Base-by-base conservation (phyloP, 2,797 vertebrate genomes). In the Oreochromis mossambicus region DNA sequence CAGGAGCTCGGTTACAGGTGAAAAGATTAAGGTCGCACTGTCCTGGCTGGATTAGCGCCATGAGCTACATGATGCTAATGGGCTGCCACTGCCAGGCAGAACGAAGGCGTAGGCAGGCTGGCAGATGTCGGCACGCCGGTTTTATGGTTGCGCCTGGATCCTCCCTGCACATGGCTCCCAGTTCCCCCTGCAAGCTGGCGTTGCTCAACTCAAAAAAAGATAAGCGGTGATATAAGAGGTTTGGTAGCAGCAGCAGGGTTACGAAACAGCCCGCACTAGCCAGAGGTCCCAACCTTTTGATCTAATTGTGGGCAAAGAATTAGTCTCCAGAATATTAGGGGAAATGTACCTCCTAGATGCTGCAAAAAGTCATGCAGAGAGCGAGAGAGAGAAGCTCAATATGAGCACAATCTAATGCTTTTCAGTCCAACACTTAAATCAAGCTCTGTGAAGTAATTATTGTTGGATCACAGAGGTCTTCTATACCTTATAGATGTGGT, bases 1-100 rank as follows among this genome's bases (percentile, higher is more conserved):
- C 19, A 7, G 79, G 32, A 84, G 86, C 88, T 90, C 86, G 79
- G 87, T 90, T 89, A 84, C 85, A 88, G 86, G 82, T 76, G 9
- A 80, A 46, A 87, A 88, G 91, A 96, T 96, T 95, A 92, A 91
- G 92, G 91, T 93, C 80, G 43, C 86, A 21, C 87, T 93, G 93
- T 91, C 86, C 91, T 81, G 89, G 80, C 81, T 94, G 95, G 95
- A 94, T 89, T 79, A 91, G 79, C 3, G 89, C 91, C 91, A 94
- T 82, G 56, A 77, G 82, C 87, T 81, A 91, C 90, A 92, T 91
- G 93, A 93, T 90, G 91, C 92, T 95, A 95, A 95, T 92, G 90
- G 89, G 51, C 58, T 89, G 82, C 90, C 91, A 85, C 79, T 88
- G 83, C 58, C 85, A 82, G 86, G 79, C 77, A 43, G 83, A 80